Conservation (phyloP, 2,113 vertebrate genomes). For the Scortum barcoo region DNA sequence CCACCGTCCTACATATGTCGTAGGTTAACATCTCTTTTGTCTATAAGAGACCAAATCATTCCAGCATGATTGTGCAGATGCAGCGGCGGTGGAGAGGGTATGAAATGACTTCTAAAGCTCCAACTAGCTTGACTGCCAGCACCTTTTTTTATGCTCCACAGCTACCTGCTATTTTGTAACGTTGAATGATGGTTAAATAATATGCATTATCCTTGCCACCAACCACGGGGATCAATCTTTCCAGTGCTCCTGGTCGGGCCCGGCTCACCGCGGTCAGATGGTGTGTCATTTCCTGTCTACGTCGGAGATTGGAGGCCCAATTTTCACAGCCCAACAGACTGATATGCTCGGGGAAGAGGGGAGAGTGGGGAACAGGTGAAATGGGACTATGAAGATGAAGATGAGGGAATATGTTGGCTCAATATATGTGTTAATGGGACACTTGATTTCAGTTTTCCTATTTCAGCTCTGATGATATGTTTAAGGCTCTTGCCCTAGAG, state of each 20-base stretch:
- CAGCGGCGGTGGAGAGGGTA: conserved; percentile 33
- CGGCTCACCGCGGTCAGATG: conserved; percentile 54
- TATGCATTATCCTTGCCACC: conserved; percentile 82
- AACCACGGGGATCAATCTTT: conserved; percentile 80
- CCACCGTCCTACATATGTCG: not conserved
- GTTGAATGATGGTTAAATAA: conserved; percentile 79
- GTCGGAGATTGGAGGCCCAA: conserved; percentile 79
- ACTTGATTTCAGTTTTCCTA: conserved; percentile 73
- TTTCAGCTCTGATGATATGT: conserved; percentile 60
- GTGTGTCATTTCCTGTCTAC: conserved; percentile 79
- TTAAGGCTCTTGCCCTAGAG: conserved; percentile 45
- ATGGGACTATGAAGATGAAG: conserved; percentile 71
- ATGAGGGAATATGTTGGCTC: conserved; percentile 63
- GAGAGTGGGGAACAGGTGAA: conserved; percentile 63
- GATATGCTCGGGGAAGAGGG: conserved; percentile 72
- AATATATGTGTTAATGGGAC: conserved; percentile 79
- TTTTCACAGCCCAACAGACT: conserved; percentile 79
- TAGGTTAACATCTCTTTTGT: conserved; percentile 50
- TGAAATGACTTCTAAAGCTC: conserved; percentile 50
- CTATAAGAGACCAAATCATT: conserved; percentile 42
- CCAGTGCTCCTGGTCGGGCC: conserved; percentile 58
- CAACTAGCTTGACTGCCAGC: conserved; percentile 34
- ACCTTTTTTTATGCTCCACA: conserved; percentile 62
- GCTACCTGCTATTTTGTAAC: conserved; percentile 76
- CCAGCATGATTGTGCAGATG: conserved; percentile 46